phyloP scores from a whole-genome alignment of 1,140 invertebrate genomes.

The Pseudomyrmex dendroicus region DNA sequence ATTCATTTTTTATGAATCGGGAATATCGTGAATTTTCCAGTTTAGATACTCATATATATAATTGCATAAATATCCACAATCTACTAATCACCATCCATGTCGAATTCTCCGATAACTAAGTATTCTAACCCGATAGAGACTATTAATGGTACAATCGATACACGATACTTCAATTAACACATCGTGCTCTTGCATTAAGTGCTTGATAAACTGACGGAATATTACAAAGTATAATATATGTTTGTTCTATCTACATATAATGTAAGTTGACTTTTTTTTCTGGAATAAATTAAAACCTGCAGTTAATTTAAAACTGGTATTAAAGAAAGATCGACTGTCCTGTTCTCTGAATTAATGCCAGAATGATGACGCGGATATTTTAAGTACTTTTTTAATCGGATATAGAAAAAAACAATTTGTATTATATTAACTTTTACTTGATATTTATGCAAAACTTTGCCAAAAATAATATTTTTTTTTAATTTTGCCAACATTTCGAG shows the following conservation, averaged over 20 bases:
- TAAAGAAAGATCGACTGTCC: not conserved
- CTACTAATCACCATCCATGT: not conserved
- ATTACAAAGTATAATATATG: not conserved
- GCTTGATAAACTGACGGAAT: not conserved
- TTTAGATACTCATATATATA: too few relatives aligned
- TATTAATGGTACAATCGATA: not conserved
- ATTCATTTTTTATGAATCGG: too few relatives aligned
- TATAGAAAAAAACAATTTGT: not conserved
- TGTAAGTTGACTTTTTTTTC: not conserved
- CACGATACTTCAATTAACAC: constrained; percentile 12
- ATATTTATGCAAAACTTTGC: not conserved
- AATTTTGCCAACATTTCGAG: too few relatives aligned
- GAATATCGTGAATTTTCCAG: too few relatives aligned
- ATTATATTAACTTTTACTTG: constrained; percentile 19
- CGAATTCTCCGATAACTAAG: constrained; percentile 11
- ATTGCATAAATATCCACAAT: not conserved
- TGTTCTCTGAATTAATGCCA: not conserved
- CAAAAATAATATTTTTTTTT: too few relatives aligned
- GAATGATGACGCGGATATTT: not conserved
- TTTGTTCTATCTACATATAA: not conserved
- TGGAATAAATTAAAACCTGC: not conserved
- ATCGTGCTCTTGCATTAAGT: not conserved
- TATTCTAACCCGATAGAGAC: not conserved
- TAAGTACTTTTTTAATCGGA: not conserved
- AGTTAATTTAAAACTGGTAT: not conserved